A percentile compares a stretch with the other conserved stretches of the same genome.
phyloP scores from a whole-genome alignment of 2,113 vertebrate genomes.

The Ceratotherium simum region DNA sequence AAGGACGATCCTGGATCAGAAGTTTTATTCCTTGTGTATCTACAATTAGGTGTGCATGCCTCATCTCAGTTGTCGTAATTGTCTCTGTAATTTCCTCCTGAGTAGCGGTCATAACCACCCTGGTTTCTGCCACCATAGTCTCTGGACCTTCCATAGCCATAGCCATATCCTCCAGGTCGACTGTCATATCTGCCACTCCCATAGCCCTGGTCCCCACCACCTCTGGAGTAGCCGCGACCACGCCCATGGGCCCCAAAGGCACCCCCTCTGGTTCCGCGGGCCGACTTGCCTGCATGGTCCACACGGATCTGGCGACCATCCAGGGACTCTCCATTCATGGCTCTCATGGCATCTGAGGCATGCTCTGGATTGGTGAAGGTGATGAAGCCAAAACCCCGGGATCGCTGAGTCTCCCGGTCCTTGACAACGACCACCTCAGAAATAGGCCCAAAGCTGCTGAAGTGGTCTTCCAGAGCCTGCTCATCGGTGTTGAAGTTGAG shows the following conservation, averaged over 20 bases:
- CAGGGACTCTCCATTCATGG: too few species aligned
- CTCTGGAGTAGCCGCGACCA: slow-evolving; percentile 87
- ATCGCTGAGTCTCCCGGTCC: too few species aligned
- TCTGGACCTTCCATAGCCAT: slow-evolving; percentile 78
- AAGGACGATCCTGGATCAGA: slow-evolving; percentile 79
- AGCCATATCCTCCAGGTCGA: slow-evolving; percentile 85
- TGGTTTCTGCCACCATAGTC: slow-evolving; percentile 85
- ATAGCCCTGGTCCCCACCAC: slow-evolving; percentile 86
- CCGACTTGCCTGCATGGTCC: slow-evolving; percentile 92
- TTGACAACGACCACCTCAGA: too few species aligned
- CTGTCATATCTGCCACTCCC: slow-evolving; percentile 87
- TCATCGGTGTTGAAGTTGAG: too few species aligned
- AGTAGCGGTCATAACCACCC: slow-evolving; percentile 81
- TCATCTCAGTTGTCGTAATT: slow-evolving; percentile 80
- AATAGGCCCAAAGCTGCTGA: too few species aligned
- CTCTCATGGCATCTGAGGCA: too few species aligned
- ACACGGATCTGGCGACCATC: slow-evolving; percentile 92
- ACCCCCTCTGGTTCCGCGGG: slow-evolving; percentile 86
- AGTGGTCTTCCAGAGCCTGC: too few species aligned
- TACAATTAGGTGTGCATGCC: slow-evolving; percentile 52
- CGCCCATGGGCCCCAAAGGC: slow-evolving; percentile 87
- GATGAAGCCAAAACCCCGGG: too few species aligned
- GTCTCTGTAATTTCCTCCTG: slow-evolving; percentile 83
- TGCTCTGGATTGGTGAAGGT: too few species aligned
- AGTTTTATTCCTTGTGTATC: slow-evolving; percentile 81